These are phyloP conservation scores for Salminus brasiliensis DNA, from an alignment of 2,113 vertebrate genomes.

Conservation along the genomic window DNA sequence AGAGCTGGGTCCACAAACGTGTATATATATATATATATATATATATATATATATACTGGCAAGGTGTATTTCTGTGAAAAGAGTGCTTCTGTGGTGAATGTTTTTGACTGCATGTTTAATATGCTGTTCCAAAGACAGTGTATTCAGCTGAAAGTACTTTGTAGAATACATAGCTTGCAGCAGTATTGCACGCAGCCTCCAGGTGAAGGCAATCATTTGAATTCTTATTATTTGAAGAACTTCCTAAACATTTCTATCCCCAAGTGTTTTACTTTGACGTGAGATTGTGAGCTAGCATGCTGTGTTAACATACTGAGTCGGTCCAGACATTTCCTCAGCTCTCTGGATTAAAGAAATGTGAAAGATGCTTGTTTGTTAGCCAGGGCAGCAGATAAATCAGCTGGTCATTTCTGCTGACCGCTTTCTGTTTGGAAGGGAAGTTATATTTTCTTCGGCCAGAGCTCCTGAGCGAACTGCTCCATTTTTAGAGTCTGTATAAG, in stretches of 20 bases:
- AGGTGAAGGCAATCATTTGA: background rate
- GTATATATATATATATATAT: too few species aligned
- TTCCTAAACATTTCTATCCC: background rate
- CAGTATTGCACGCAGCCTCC: constrained; percentile 7
- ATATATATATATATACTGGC: too few species aligned
- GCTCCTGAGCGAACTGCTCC: constrained; percentile 42
- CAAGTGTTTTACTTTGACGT: background rate
- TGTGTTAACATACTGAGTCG: constrained; percentile 41
- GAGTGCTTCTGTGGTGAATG: background rate
- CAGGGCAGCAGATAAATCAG: constrained; percentile 53
- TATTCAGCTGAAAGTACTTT: background rate
- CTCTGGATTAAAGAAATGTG: constrained; percentile 56
- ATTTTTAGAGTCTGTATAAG: constrained; percentile 10
- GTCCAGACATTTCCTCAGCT: constrained; percentile 35
- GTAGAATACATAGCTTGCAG: background rate
- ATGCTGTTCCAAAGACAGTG: background rate
- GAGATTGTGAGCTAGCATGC: background rate
- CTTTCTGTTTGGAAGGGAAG: constrained; percentile 38
- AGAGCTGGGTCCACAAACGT: too few species aligned
- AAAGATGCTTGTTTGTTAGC: constrained; percentile 37
- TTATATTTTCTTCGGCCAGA: constrained; percentile 47
- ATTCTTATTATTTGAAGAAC: constrained; percentile 1
- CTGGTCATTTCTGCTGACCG: constrained; percentile 46
- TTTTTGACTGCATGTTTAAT: background rate
- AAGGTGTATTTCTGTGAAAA: background rate